Base-by-base conservation (phyloP, 2,797 vertebrate genomes). In the Sebastes kiyomatsui region DNA sequence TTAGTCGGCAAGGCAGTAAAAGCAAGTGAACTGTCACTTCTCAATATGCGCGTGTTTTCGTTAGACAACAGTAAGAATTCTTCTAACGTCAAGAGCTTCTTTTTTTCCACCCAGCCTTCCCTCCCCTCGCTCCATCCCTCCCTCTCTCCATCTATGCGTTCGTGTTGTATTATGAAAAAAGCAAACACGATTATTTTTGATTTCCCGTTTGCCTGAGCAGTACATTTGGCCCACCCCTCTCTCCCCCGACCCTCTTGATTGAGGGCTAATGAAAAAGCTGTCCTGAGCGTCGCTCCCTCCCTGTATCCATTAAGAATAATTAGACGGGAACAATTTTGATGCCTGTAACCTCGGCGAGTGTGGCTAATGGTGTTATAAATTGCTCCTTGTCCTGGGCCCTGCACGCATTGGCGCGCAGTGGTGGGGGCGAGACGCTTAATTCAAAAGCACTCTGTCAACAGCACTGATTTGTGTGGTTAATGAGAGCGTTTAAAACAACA, bases 321-420 rank as follows among this genome's bases (percentile, higher is more conserved):
- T 99, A 99, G 96, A 96, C 97, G 97, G 97, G 98, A 99, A 98
- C 97, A 98, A 97, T 98, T 99, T 98, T 99, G 98, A 99, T 98
- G 98, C 96, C 97, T 98, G 98, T 99, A 99, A 99, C 98, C 98
- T 99, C 97, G 96, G 96, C 96, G 96, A 99, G 98, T 97, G 97
- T 98, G 97, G 97, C 98, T 99, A 99, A 99, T 99, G 98, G 98
- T 96, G 97, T 99, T 99, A 99, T 99, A 99, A 99, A 99, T 99
- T 99, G 98, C 98, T 99, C 97, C 98, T 98, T 99, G 98, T 99
- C 98, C 98, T 97, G 98, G 97, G 97, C 97, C 97, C 96, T 96
- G 95, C 91, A 88, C 94, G 95, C 93, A 88, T 87, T 90, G 93
- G 90, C 81, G 90, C 83, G 89, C 85, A 67, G 92, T 80, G 84